Evolutionary conservation across 2,113 vertebrate genomes (phyloP), one percentile per base, ranked within the genome.

Genomic region (Terrapene triunguis): DNA sequence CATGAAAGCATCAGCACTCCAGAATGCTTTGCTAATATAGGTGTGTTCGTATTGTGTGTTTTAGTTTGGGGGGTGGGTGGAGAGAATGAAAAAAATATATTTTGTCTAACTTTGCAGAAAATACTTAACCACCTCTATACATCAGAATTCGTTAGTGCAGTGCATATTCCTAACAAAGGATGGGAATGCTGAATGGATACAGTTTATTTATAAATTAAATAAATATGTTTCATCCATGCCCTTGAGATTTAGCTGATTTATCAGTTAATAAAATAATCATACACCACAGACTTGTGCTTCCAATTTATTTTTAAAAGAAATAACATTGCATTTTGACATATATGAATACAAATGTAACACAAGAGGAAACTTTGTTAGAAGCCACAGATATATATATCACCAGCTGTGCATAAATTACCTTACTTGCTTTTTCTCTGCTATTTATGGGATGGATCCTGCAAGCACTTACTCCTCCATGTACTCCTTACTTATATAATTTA

Each of bases 201-300:
- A 92, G 79, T 97, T 92, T 97, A 95, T 94, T 97, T 98, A 96
- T 87, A 98, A 97, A 98, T 97, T 93, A 90, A 89, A 94, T 97
- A 89, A 93, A 90, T 98, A 93, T 22, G 9, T 89, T 96, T 96
- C 94, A 89, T 89, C 35, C 53, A 72, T 97, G 87, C 80, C 94
- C 93, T 98, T 89, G 93, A 98, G 94, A 97, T 57, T 50, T 35
- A 84, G 69, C 80, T 97, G 94, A 97, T 97, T 97, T 97, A 96
- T 97, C 94, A 96, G 92, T 97, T 98, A 98, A 97, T 95, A 97
- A 97, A 98, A 97, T 96, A 97, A 96, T 97, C 97, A 96, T 96
- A 98, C 55, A 95, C 88, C 47, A 95, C 90, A 97, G 97, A 92
- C 90, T 96, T 89, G 96, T 92, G 74, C 89, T 98, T 97, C 82